Base-by-base conservation (phyloP, 2,888 invertebrate species). In the Aelia acuminata region DNA sequence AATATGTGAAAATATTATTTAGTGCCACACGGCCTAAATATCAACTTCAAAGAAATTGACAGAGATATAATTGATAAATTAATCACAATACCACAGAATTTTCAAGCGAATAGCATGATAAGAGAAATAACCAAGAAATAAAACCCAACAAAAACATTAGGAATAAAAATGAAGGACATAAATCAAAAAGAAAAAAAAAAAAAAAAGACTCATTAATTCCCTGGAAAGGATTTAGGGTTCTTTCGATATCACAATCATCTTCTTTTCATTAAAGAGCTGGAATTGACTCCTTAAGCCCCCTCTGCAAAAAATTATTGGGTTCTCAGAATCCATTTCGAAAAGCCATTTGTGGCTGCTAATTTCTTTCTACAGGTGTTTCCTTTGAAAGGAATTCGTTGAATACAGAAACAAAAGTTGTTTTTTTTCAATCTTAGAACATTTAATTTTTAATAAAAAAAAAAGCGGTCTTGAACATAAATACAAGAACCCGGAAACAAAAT, bases 181-280 rank as follows among this genome's bases (percentile, higher is more conserved):
- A 70, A 70, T 70, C 31, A 18, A 31, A 63, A 26, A 43, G 4
- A 43, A 43, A 7, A 10, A 10, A 53, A 53, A 26, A 57, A 57
- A 57, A 20, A 70, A 57, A 57, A 26, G 26, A 57, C 15, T 57
- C 57, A 70, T 70, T 70, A 70, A 70, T 35, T 70, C 63, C 35
- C 18, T 31, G 63, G 31, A 70, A 20, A 70, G 63, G 63, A 70
- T 70, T 70, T 70, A 35, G 18, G 35, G 35, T 7, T 8, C 63
- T 8, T 15, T 18, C 63, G 63, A 70, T 70, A 70, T 18, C 63
- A 70, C 63, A 70, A 70, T 35, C 63, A 70, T 35, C 31, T 70
- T 63, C 63, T 63, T 63, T 70, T 70, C 20, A 70, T 70, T 31
- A 70, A 35, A 70, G 63, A 35, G 31, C 63, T 70, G 63, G 63